Base-by-base conservation (phyloP, 2,888 invertebrate genomes). In the Trypoxylon attenuatum region DNA sequence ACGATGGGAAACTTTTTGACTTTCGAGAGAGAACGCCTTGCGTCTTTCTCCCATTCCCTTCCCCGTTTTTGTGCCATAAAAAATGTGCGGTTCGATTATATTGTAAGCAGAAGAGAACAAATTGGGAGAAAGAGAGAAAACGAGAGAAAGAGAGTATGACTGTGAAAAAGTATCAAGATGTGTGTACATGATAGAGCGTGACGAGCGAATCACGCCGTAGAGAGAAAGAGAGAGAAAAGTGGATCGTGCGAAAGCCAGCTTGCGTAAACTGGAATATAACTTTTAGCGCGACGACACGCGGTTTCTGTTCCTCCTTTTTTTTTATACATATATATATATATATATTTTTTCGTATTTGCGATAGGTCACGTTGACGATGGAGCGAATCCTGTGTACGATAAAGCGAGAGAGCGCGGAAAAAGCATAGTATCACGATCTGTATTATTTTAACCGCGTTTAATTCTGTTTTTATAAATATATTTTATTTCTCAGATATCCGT, bases 381-480 rank as follows among this genome's bases (percentile, higher is more conserved):
- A n/a, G n/a, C n/a, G n/a, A n/a, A n/a, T n/a, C n/a, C n/a, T n/a
- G n/a, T n/a, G n/a, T n/a, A n/a, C n/a, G 21, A n/a, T n/a, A 23
- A 13, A 45, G 39, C 22, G 45, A 39, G 47, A 41, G 49, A 47
- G 27, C 29, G 46, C 15, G 33, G 49, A 46, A 50, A 45, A 66
- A 22, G 50, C 57, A 60, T 18, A 53, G 55, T 64, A 39, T 54
- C 13, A 79, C 78, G 74, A 83, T 59, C 67, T 84, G 84, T 85
- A 85, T 85, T 83, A 84, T 85, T 85, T 83, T 83, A 85, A 81
- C 81, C 79, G 80, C 77, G 82, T 84, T 84, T 82, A 75, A 84
- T 83, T 85, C 82, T 85, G 84, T 83, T 84, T 83, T 84, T 85
- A 82, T 82, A 85, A 85, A 85, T 86, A 86, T 86, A 86, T 86